Evolutionary conservation across 2,113 vertebrate species (phyloP).

Genomic region (Heterotis niloticus): DNA sequence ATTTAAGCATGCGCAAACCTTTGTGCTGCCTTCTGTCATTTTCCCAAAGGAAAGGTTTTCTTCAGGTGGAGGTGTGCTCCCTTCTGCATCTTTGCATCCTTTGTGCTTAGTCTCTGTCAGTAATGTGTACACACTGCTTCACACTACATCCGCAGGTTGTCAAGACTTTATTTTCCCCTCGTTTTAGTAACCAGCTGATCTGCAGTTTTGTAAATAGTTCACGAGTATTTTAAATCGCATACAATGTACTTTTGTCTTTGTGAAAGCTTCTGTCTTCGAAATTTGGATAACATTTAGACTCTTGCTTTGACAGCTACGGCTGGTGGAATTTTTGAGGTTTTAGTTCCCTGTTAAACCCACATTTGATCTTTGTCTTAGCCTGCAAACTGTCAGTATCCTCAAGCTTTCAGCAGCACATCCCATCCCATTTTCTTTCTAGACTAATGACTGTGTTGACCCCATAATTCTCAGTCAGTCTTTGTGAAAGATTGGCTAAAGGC

Average conservation of each 20-base stretch:
- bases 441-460: neutral
- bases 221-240: no score
- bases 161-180: no score
- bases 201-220: no score
- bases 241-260: slow-evolving; percentile 26
- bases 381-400: neutral
- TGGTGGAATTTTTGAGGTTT: neutral
- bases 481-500: slow-evolving; percentile 4
- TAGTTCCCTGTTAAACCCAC: neutral
- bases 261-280: neutral
- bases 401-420: neutral
- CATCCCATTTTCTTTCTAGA: neutral
- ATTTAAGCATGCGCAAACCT: no score
- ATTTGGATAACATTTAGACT: neutral
- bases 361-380: neutral
- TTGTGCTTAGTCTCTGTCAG: no score
- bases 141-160: no score
- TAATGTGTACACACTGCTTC: no score
- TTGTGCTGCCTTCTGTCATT: no score
- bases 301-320: neutral
- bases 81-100: no score
- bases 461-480: neutral
- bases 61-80: no score
- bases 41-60: no score
- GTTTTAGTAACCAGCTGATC: no score